Conservation (phyloP, 2,113 vertebrate species). For the Oenanthe oenanthe region DNA sequence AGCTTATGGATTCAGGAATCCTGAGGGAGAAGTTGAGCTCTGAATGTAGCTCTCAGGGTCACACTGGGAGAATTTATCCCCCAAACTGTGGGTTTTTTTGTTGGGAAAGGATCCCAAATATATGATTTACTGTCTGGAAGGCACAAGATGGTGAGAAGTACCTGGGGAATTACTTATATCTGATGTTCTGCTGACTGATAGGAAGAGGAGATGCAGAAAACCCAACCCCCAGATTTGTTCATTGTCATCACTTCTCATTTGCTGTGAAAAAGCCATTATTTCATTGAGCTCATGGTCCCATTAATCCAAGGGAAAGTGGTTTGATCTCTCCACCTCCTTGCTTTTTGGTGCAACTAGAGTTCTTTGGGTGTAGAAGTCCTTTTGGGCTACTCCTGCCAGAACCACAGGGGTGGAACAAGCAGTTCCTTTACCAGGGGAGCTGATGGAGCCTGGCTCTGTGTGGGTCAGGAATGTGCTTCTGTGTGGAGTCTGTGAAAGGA, state of each 20-base stretch:
- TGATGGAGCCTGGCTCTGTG: not conserved
- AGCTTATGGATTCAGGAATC: not conserved
- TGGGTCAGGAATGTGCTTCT: slow-evolving; percentile 8
- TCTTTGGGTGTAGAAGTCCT: not conserved
- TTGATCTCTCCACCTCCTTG: rapidly evolving
- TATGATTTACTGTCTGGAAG: not conserved
- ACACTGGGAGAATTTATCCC: not conserved
- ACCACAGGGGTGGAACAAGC: not conserved
- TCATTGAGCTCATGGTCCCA: not conserved
- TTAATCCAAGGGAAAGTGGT: not conserved
- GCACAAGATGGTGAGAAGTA: not conserved
- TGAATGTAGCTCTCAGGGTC: not conserved
- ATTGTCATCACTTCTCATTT: not conserved
- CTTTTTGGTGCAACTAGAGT: not conserved
- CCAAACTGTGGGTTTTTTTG: not conserved
- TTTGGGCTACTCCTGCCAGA: not conserved
- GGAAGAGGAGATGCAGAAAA: not conserved
- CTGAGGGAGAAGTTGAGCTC: not conserved
- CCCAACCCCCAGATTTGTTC: rapidly evolving
- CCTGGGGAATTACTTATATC: not conserved
- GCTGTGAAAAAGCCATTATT: not conserved
- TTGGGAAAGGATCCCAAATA: not conserved
- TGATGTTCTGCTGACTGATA: not conserved
- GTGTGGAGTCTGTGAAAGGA: not conserved
- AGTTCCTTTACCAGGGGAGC: not conserved